Percentiles rank a stretch among this genome's conserved stretches.
phyloP scores from a whole-genome alignment of 2,113 vertebrate species.

The Pithys albifrons region DNA sequence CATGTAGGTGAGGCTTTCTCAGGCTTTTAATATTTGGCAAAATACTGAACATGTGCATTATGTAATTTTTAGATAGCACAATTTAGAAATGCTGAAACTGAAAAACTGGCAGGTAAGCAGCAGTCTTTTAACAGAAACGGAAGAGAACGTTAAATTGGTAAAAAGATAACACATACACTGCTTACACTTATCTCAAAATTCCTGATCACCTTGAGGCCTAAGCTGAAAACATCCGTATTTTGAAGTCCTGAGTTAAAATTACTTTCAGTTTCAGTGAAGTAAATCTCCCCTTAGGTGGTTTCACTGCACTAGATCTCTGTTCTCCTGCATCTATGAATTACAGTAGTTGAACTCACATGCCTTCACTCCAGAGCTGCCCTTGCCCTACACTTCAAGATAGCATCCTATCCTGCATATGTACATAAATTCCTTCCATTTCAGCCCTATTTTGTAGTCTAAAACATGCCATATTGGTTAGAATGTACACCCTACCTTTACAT shows the following conservation, averaged over 20 bases:
- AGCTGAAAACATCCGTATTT: background rate
- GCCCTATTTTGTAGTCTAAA: background rate
- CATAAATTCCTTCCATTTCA: background rate
- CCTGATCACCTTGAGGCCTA: background rate
- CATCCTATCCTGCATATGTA: background rate
- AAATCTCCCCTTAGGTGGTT: background rate
- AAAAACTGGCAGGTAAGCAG: background rate
- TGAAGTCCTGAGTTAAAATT: background rate
- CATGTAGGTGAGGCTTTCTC: background rate
- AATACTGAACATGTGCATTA: background rate
- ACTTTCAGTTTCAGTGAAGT: background rate
- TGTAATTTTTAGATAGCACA: background rate
- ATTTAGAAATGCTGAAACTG: background rate
- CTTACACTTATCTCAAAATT: background rate
- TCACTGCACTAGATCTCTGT: background rate
- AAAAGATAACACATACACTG: background rate
- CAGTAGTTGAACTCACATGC: background rate
- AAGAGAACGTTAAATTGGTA: background rate
- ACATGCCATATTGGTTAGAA: background rate
- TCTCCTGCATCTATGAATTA: background rate
- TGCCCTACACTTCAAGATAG: background rate
- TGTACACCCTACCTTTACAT: slow-evolving; percentile 67
- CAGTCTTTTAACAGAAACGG: background rate
- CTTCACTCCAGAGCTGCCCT: background rate
- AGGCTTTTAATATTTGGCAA: background rate